phyloP scores from a whole-genome alignment of 2,888 invertebrate genomes.

The Epinotia brunnichana region DNA sequence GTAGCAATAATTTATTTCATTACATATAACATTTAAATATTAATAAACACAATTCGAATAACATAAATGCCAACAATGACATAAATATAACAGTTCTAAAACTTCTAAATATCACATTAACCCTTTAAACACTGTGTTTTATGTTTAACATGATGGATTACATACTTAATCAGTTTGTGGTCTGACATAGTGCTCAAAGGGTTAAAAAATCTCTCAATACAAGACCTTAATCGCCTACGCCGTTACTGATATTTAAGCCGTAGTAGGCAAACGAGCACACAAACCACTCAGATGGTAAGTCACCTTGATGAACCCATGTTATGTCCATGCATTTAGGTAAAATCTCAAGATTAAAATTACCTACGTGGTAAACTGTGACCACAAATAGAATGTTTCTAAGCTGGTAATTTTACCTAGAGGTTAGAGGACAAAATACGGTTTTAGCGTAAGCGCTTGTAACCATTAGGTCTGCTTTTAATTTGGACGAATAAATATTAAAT shows the following conservation, averaged over 20 bases:
- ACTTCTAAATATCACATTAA: slow-evolving; percentile 22
- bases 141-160: background rate
- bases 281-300: too few species aligned
- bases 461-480: background rate
- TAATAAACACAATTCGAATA: slow-evolving; percentile 1
- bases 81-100: slow-evolving; percentile 13
- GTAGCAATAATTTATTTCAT: slow-evolving; percentile 34
- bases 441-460: background rate
- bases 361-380: too few species aligned
- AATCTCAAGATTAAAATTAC: too few species aligned
- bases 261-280: too few species aligned
- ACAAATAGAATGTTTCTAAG: too few species aligned
- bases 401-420: too few species aligned
- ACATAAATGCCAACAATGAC: slow-evolving; percentile 33
- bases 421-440: too few species aligned
- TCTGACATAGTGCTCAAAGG: background rate
- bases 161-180: background rate
- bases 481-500: background rate
- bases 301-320: too few species aligned
- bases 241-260: too few species aligned
- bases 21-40: slow-evolving; percentile 18
- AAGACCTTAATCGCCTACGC: too few species aligned
- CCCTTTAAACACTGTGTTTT: background rate
- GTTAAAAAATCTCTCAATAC: too few species aligned
- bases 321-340: too few species aligned